These are phyloP conservation scores for Siphonodentalium dalli DNA, from an alignment of 2,888 invertebrate species.

Conservation along the genomic window DNA sequence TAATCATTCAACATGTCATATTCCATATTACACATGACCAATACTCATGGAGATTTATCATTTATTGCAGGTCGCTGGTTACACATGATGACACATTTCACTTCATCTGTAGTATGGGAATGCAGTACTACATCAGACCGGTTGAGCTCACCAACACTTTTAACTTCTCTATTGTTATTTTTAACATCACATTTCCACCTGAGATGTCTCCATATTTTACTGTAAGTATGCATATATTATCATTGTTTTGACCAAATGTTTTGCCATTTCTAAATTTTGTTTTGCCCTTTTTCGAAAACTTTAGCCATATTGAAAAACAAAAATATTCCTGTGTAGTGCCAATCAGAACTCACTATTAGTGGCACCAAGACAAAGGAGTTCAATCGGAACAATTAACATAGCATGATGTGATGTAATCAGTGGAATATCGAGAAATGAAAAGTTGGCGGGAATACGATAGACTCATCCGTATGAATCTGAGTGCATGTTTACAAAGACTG, in stretches of 20 bases:
- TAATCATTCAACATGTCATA: background rate
- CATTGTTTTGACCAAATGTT: background rate
- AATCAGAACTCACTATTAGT: no score
- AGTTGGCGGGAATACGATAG: no score
- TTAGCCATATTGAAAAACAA: background rate
- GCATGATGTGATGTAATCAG: no score
- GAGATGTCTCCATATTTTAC: slow-evolving; percentile 73
- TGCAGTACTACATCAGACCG: slow-evolving; percentile 65
- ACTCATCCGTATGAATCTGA: no score
- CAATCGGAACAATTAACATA: no score
- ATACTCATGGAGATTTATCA: background rate
- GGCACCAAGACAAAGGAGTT: no score
- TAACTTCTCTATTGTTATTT: slow-evolving; percentile 76
- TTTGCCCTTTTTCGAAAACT: background rate
- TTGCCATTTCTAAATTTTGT: background rate
- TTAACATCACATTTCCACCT: slow-evolving; percentile 74
- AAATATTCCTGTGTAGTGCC: no score
- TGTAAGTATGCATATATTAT: slow-evolving; percentile 64
- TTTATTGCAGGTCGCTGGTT: slow-evolving; percentile 63
- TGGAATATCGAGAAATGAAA: no score
- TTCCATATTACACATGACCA: background rate
- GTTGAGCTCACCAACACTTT: slow-evolving; percentile 78
- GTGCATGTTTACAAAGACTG: no score
- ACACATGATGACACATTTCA: slow-evolving; percentile 64
- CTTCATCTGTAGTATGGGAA: slow-evolving; percentile 63